A percentile compares a stretch with the other conserved stretches of the same genome.
Conservation (phyloP, 1,140 invertebrate genomes). For the Orius laevigatus region DNA sequence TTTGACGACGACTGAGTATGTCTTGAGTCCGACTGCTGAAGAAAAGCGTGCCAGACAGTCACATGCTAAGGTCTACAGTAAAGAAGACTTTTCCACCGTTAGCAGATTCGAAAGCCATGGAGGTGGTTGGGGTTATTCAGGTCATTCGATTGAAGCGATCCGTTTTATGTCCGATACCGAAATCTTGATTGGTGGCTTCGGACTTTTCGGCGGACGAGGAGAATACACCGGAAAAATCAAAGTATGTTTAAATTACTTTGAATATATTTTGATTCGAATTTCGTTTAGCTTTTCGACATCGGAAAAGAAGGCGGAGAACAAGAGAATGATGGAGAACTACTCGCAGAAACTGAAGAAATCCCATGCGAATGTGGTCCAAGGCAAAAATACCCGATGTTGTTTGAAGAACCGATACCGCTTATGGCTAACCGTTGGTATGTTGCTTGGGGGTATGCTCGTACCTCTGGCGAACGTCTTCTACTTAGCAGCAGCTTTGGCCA, state of each 20-base stretch:
- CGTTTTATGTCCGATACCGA: conserved; percentile 86
- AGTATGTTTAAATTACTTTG: too few relatives aligned
- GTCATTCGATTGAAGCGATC: conserved; percentile 86
- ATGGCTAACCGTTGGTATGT: conserved; percentile 81
- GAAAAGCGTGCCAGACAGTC: conserved; percentile 10
- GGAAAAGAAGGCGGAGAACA: conserved; percentile 84
- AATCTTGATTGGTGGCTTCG: conserved; percentile 79
- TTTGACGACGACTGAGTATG: conserved; percentile 61
- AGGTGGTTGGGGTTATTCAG: conserved; percentile 95
- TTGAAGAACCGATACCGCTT: conserved; percentile 63
- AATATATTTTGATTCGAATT: too few relatives aligned
- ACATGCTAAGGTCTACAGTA: conserved; percentile 32
- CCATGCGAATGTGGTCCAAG: conserved; percentile 81
- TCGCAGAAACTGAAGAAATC: conserved; percentile 86
- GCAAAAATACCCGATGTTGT: conserved; percentile 79
- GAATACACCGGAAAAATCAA: conserved; percentile 94
- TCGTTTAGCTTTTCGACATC: conserved; percentile 64
- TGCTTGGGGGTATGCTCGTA: too few relatives aligned
- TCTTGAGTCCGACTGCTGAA: conserved; percentile 22
- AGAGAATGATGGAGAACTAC: conserved; percentile 79
- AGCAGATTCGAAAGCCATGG: conserved; percentile 91
- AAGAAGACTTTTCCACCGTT: conserved; percentile 69
- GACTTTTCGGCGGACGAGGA: conserved; percentile 88
- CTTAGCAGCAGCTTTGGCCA: too few relatives aligned
- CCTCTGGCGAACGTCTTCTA: too few relatives aligned